Conservation (phyloP, 92 coral and sea anemone genomes). For the Phenganax stokvisi region DNA sequence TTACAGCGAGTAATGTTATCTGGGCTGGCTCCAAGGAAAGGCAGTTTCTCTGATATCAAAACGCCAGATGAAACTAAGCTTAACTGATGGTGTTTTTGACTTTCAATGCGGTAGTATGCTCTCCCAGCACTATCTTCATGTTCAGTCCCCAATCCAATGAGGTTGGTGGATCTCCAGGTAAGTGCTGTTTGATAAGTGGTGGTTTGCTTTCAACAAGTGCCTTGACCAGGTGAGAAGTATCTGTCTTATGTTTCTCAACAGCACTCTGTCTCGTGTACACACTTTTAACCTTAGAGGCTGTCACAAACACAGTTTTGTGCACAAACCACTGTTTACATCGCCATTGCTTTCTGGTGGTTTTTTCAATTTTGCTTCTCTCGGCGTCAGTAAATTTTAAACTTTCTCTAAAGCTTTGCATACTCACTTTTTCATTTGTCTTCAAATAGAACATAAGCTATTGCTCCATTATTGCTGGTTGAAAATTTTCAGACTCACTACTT, state of each 20-base stretch:
- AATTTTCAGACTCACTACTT: neutral
- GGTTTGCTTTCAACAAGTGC: constrained; percentile 31
- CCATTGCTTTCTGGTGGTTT: constrained; percentile 60
- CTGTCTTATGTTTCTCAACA: constrained; percentile 55
- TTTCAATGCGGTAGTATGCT: neutral
- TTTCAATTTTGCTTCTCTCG: constrained; percentile 50
- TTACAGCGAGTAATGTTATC: constrained; percentile 22
- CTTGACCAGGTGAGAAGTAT: constrained; percentile 53
- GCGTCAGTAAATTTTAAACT: constrained; percentile 45
- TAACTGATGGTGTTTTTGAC: neutral
- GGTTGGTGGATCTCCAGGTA: neutral
- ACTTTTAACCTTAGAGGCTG: constrained; percentile 62
- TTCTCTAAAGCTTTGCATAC: neutral
- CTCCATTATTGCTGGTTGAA: constrained; percentile 11
- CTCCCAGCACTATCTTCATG: constrained; percentile 20
- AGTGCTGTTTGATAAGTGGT: neutral
- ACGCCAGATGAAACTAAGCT: constrained; percentile 16
- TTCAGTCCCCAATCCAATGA: constrained; percentile 27
- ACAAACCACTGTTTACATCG: constrained; percentile 56
- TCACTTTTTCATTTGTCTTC: neutral
- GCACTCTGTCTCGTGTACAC: constrained; percentile 62
- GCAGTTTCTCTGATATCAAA: neutral
- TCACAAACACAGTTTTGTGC: constrained; percentile 58
- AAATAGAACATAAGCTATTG: neutral
- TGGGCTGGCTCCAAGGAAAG: constrained; percentile 27